Evolutionary conservation across 2,113 vertebrate species (phyloP), one percentile per base, ranked within the genome.

Genomic region (Sinocyclocheilus maitianheensis): DNA sequence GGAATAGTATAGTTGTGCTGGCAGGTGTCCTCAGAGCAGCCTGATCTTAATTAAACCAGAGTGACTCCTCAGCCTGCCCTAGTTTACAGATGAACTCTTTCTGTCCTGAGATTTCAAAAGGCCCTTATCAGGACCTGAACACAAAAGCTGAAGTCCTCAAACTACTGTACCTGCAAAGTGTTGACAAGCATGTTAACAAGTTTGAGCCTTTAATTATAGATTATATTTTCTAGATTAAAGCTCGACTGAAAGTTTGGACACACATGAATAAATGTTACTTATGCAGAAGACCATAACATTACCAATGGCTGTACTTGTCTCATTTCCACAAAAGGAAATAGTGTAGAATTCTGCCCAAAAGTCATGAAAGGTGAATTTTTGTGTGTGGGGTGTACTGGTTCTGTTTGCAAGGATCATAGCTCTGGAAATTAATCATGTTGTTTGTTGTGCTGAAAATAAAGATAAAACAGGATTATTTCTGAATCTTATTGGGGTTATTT

Each of bases 141-240:
- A 90, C 90, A 90, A 91, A 91, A 89, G 79, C 87, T 10, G 24
- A 26, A 55, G 87, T 88, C 76, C 43, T 86, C 60, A 65, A 90
- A 81, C 60, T 81, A 88, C 53, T 55, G 7, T 30, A 77, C 43
- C 90, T 85, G 88, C 87, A 89, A 62, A 88, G 87, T 87, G 89
- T 90, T 90, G 91, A 88, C 81, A 84, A 5, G 53, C 81, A 63
- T 77, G 60, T 58, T 91, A 92, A 92, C 85, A 84, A 92, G 83
- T 30, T 86, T 53, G 10, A 87, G 74, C 79, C 84, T 90, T 87
- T 78, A 18, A 48, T 14, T 0, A 1, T n/a, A 62, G 58, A 62
- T 62, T 62, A 2, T 48, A 5, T 75, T 76, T 48, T 76, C 72
- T 48, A 76, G 43, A 24, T 76, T 76, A 24, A 75, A 75, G 1